Base-by-base conservation (phyloP, 2,888 invertebrate genomes). In the Oeneis ivallda region DNA sequence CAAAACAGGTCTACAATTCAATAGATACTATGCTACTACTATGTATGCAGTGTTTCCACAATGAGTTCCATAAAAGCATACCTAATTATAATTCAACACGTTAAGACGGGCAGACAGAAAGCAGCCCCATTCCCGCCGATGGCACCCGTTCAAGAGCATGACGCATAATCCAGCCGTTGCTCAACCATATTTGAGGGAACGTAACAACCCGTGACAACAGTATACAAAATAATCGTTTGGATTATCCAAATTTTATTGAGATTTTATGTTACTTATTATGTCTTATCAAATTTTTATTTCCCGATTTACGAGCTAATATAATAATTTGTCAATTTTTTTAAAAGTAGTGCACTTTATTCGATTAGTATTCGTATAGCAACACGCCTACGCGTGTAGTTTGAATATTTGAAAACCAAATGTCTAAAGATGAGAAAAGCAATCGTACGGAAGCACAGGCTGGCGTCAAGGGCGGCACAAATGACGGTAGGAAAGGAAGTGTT, bases 401-500 rank as follows among this genome's bases (percentile, higher is more conserved):
- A n/a, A n/a, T n/a, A n/a, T n/a, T n/a, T n/a, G n/a, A n/a, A 26
- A 13, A 8, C 13, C 13, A 56, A 56, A 56, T 56, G 56, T 13
- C 7, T 39, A 19, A 39, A 19, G 19, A 41, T 13, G 39, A 41
- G 0, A 41, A 41, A 41, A 17, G 5, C 15, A 15, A 37, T 32
- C 1, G 1, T 15, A 37, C 13, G 34, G 53, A 37, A 4, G 15
- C 15, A 2, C 32, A 52, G 34, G 1, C 53, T 2, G 56, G 19
- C 6, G 13, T 13, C 19, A 41, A 56, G 15, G 13, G 19, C 2
- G 15, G 13, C 0, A 11, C 41, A 5, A 19, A 13, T 5, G 15
- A 60, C 8, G 58, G 32, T 11, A 49, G 32, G 26, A 61, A 50
- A 41, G 15, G 4, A 1, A 61, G 50, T 61, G 50, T 26, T 6